A percentile compares a stretch with the other conserved stretches of the same genome.
Conservation (phyloP, 2,888 invertebrate genomes). For the Pocota personata region DNA sequence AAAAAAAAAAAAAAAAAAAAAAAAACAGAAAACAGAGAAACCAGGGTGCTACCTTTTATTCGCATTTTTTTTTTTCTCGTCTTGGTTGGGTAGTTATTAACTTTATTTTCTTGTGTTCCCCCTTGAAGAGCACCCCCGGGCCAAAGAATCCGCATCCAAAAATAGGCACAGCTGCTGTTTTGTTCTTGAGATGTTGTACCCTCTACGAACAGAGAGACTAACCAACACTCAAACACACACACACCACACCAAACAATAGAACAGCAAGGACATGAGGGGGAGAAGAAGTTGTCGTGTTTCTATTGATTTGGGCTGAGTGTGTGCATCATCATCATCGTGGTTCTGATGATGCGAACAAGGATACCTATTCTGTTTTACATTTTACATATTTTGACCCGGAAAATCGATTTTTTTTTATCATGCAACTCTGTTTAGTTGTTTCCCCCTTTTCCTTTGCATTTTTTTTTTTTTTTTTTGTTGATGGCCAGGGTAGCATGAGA, state of each 20-base stretch:
- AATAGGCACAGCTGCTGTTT: constrained; percentile 61
- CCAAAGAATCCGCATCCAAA: constrained; percentile 43
- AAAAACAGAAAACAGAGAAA: background rate
- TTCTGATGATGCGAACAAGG: constrained; percentile 28
- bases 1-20: background rate
- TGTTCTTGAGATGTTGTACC: background rate
- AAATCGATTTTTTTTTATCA: constrained; percentile 69
- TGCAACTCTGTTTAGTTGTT: constrained; percentile 35
- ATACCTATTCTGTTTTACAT: constrained; percentile 29
- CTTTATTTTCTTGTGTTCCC: background rate
- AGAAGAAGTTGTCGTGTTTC: background rate
- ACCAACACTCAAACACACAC: too few species aligned
- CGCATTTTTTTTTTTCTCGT: background rate
- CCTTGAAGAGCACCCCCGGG: constrained; percentile 39
- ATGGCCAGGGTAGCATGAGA: constrained; percentile 55
- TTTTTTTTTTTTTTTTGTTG: background rate
- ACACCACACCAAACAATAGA: background rate
- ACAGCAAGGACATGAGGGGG: constrained; percentile 16
- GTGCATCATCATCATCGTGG: constrained; percentile 27
- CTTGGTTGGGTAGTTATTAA: constrained; percentile 4
- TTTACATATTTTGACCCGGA: constrained; percentile 53
- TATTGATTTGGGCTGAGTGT: constrained; percentile 49
- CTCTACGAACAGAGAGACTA: background rate
- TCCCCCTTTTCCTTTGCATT: background rate
- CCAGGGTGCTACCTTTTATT: background rate